These are phyloP conservation scores for Macropis europaea DNA, from an alignment of 2,888 invertebrate species.

Conservation along the genomic window DNA sequence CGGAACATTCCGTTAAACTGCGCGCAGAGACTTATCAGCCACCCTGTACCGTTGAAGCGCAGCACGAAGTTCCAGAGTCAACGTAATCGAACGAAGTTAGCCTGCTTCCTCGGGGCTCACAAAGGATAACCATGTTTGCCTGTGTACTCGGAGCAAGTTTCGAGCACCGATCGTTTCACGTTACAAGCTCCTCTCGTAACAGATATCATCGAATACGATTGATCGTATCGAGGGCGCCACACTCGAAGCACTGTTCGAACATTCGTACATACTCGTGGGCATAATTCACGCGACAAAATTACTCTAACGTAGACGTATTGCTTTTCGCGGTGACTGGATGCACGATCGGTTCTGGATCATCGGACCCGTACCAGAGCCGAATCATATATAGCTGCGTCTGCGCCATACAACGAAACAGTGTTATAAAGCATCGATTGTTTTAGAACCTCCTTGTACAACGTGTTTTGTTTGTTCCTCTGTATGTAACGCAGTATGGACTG, in stretches of 20 bases:
- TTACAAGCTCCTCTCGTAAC: slow-evolving; percentile 12
- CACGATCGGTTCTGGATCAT: slow-evolving; percentile 12
- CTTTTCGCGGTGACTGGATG: slow-evolving; percentile 47
- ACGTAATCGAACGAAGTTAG: neutral
- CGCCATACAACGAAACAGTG: too few species aligned
- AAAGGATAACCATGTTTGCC: too few species aligned
- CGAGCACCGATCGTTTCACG: slow-evolving; percentile 14
- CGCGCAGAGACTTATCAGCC: too few species aligned
- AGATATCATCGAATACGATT: slow-evolving; percentile 31
- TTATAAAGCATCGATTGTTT: too few species aligned
- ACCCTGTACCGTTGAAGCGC: too few species aligned
- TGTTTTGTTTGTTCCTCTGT: too few species aligned
- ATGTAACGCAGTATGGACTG: too few species aligned
- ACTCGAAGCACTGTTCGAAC: slow-evolving; percentile 43
- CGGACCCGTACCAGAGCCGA: slow-evolving; percentile 34
- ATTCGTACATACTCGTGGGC: slow-evolving; percentile 56
- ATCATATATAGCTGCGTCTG: neutral
- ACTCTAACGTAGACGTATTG: slow-evolving; percentile 56
- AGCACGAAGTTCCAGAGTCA: too few species aligned
- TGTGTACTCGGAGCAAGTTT: neutral
- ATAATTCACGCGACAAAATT: slow-evolving; percentile 48
- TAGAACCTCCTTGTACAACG: too few species aligned
- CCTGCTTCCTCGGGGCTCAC: too few species aligned
- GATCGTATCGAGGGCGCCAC: slow-evolving; percentile 32
- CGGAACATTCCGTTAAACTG: too few species aligned